phyloP scores from a whole-genome alignment of 2,113 vertebrate species.

The Lutjanus erythropterus region DNA sequence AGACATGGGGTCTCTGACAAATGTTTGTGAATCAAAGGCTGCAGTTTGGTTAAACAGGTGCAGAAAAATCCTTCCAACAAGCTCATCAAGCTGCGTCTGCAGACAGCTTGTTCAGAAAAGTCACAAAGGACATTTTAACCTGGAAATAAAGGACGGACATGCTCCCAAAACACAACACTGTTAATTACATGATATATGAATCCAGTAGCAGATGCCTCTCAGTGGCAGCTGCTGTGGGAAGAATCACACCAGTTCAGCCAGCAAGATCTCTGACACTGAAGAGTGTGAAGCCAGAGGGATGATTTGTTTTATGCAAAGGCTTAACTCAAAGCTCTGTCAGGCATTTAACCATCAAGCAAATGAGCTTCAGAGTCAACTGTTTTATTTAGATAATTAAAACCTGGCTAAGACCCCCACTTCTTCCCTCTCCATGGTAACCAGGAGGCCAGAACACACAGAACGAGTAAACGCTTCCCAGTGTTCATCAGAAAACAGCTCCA shows the following conservation, averaged over 20 bases:
- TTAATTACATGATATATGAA: not conserved
- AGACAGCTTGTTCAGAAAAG: not conserved
- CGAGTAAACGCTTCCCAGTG: not conserved
- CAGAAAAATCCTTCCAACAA: not conserved
- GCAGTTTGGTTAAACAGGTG: not conserved
- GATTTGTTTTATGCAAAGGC: not conserved
- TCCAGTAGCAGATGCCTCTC: not conserved
- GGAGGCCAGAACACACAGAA: too few species aligned
- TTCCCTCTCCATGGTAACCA: too few species aligned
- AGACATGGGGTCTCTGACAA: not conserved
- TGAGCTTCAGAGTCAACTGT: not conserved
- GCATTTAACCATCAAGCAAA: not conserved
- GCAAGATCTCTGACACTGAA: not conserved
- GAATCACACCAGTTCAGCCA: not conserved
- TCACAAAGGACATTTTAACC: not conserved
- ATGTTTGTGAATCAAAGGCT: not conserved
- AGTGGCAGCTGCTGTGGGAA: constrained; percentile 13
- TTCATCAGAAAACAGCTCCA: too few species aligned
- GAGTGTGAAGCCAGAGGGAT: not conserved
- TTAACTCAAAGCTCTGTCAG: not conserved
- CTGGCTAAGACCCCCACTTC: too few species aligned
- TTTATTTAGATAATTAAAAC: too few species aligned
- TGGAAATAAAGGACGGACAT: not conserved
- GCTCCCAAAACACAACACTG: not conserved
- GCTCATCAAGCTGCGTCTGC: not conserved